Evolutionary conservation across 2,888 invertebrate species (phyloP), one percentile per base, ranked within the genome.

Genomic region (Thyatira batis): DNA sequence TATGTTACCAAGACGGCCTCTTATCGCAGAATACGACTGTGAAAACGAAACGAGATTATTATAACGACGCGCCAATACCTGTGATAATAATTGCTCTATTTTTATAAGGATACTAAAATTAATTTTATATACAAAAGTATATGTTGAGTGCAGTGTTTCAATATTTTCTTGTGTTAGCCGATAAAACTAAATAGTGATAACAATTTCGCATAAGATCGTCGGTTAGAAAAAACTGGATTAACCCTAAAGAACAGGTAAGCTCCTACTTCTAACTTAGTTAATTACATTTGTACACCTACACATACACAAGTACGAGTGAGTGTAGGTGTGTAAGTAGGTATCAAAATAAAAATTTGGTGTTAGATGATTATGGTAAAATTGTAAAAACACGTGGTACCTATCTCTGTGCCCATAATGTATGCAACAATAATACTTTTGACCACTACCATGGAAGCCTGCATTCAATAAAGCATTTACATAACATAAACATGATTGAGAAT

Each of bases 111-210:
- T 85, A 85, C 82, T 83, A 75, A 84, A 78, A 80, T 73, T 71
- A 80, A 80, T 84, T 83, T 84, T 82, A 76, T 70, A 77, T 82
- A 72, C 61, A 65, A 67, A 72, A 60, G 63, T 63, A 60, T 70
- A 75, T 74, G 74, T 86, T 82, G 69, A 82, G 90, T 90, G 89
- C 82, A 87, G 90, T 90, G 90, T 63, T 82, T 76, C 73, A 65
- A 69, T 76, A 76, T 74, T 67, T 73, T 73, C 61, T 75, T 76
- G 78, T 82, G 82, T 67, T 81, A 70, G 75, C 72, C 71, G 46
- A 65, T 60, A 60, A 70, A 73, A 76, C 74, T 78, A 67, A 60
- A 44, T 61, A 67, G 73, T 72, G 73, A 59, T 66, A 57, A 43
- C 51, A 59, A 57, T 51, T 60, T 58, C 51, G 51, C 48, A 61